Conservation (phyloP, 2,113 vertebrate species). For the Ophiodon elongatus region DNA sequence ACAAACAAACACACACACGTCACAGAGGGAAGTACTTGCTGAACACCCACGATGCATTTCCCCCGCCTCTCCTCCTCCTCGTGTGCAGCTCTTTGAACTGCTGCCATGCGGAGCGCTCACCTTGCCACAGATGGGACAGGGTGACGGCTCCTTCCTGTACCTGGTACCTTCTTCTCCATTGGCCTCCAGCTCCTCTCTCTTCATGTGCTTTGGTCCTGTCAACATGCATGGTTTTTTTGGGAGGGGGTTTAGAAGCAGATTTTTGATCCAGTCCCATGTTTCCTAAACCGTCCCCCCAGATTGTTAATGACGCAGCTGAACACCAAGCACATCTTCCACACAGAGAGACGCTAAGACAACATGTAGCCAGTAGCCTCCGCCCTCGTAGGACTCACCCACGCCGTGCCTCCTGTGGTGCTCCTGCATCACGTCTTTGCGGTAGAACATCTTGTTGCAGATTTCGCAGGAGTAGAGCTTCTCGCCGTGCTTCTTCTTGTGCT, state of each 20-base stretch:
- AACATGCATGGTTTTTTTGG: not conserved
- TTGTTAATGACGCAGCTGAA: not conserved
- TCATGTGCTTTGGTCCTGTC: slow-evolving; percentile 93
- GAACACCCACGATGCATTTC: too few relatives aligned
- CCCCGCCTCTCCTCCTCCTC: not conserved
- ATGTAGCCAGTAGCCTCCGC: too few relatives aligned
- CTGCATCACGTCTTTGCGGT: slow-evolving; percentile 97
- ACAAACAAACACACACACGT: slow-evolving; percentile 13
- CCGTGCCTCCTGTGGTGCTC: slow-evolving; percentile 96
- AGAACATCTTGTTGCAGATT: slow-evolving; percentile 98
- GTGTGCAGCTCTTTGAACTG: not conserved
- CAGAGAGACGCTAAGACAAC: not conserved
- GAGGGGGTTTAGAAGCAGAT: not conserved
- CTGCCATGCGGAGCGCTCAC: slow-evolving; percentile 71
- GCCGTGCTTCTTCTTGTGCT: slow-evolving; percentile 99
- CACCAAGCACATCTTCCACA: not conserved
- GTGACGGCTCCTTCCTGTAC: slow-evolving; percentile 97
- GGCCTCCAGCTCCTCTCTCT: slow-evolving; percentile 93
- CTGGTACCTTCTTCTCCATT: slow-evolving; percentile 91
- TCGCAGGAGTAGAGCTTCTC: slow-evolving; percentile 98
- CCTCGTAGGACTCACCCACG: slow-evolving; percentile 84
- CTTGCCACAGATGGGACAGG: slow-evolving; percentile 97
- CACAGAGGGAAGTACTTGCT: not conserved
- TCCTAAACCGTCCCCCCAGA: not conserved
- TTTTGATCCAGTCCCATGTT: not conserved